Base-by-base conservation (phyloP, 2,888 invertebrate genomes). In the Drosophila flavopinicola region DNA sequence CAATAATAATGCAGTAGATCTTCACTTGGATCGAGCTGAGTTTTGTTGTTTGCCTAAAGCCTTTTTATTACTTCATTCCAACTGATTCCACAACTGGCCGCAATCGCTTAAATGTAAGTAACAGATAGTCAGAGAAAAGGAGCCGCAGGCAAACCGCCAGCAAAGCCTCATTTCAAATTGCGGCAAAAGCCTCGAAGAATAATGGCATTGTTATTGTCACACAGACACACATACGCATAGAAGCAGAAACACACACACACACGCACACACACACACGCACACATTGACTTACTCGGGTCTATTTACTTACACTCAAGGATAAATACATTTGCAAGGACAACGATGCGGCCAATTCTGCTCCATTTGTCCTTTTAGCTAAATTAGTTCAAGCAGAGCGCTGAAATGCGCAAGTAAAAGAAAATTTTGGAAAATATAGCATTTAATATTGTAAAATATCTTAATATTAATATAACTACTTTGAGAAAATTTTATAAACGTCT, bases 141-240 rank as follows among this genome's bases (percentile, higher is more conserved):
- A 45, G 32, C 30, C 52, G 24, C 30, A 48, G 53, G 64, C 75
- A 64, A 75, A 73, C 74, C 72, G 60, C 65, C 51, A 17, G 66
- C 57, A 75, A 67, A 75, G 68, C 68, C 76, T 66, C 75, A 76
- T 68, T 68, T 75, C 60, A 68, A 75, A 68, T 75, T 68, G 75
- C 38, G 57, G 65, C 72, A 54, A 68, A 61, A 68, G 76, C 73
- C 75, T 52, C 47, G 53, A 68, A 75, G 72, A 70, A 71, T 71
- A 75, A 74, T 75, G 67, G 63, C 71, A 72, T 74, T 71, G 75
- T 67, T 75, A 71, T 75, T 68, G 75, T 60, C 73, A 60, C 58
- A 66, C 38, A 63, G 24, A 42, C 39, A 54, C 33, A 54, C 32
- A 52, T n/a, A 39, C 27, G 27, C 23, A 44, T 20, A 47, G 20